Base-by-base conservation (phyloP, 2,888 invertebrate species). In the Lissocephala sabroskyi region DNA sequence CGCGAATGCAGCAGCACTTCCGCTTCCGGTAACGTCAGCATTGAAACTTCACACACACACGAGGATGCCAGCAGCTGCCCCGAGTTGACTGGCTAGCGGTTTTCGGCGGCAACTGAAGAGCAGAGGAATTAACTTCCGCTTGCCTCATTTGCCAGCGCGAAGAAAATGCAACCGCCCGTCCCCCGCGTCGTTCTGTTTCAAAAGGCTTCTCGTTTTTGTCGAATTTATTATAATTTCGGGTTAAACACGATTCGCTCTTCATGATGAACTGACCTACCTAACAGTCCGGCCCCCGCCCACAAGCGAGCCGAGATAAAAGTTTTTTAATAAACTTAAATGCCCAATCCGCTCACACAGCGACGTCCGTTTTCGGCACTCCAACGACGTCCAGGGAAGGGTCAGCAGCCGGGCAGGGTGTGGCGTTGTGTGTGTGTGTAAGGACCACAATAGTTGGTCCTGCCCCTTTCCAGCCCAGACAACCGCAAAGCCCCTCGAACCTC, bases 301-400 rank as follows among this genome's bases (percentile, higher is more conserved):
- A 13, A 35, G 13, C 9, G 14, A 35, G 23, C 16, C 13, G 13
- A 35, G 35, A 35, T 16, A 35, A 45, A 45, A 45, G 39, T 45
- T 45, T 45, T 45, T 39, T 45, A 45, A 45, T 45, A 45, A 37
- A 45, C 39, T 45, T 45, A 45, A 45, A 45, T 35, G 35, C 10
- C 32, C 16, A 41, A 41, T 14, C 23, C 13, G 13, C 7, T 3
- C 13, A 44, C 18, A 11, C 29, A 36, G 9, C 35, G 23, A 19
- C n/a, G n/a, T 40, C 5, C 1, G 23, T 10, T 23, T 23, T 26
- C 18, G 4, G 26, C 19, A 4, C 29, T 9, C 26, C n/a, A n/a
- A n/a, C n/a, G n/a, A n/a, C n/a, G n/a, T n/a, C n/a, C n/a, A n/a
- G n/a, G n/a, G n/a, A n/a, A n/a, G n/a, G n/a, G n/a, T n/a, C n/a